Percentiles rank a stretch among this genome's conserved stretches.
Evolutionary conservation across 2,888 invertebrate species (phyloP).

Genomic region (Drosophila borborema): DNA sequence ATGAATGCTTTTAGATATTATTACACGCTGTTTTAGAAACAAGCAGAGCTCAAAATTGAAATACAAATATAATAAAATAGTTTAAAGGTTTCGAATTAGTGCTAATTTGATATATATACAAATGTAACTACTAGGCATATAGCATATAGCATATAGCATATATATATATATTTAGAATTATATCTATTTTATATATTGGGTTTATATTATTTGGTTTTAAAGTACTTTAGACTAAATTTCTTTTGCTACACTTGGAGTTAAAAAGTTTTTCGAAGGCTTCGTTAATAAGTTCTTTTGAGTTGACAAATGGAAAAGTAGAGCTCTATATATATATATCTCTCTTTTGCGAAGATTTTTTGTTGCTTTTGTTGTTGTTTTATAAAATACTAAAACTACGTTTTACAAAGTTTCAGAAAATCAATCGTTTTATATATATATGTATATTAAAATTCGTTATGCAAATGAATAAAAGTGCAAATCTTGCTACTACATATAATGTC

Average conservation of each 20-base stretch:
- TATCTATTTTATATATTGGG: slow-evolving; percentile 38
- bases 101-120: slow-evolving; percentile 50
- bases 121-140: slow-evolving; percentile 42
- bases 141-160: slow-evolving; percentile 5
- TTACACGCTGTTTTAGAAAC: slow-evolving; percentile 71
- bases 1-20: slow-evolving; percentile 55
- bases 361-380: slow-evolving; percentile 39
- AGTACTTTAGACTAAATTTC: slow-evolving; percentile 50
- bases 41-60: slow-evolving; percentile 58
- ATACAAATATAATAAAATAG: slow-evolving; percentile 57
- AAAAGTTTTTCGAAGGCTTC: slow-evolving; percentile 81
- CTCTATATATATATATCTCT: slow-evolving; percentile 31
- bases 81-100: slow-evolving; percentile 54
- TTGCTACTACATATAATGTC: slow-evolving; percentile 50
- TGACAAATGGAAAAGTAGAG: slow-evolving; percentile 78
- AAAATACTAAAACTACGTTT: slow-evolving; percentile 53
- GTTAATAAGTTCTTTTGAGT: slow-evolving; percentile 81
- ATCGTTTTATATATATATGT: slow-evolving; percentile 29
- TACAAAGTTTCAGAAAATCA: slow-evolving; percentile 49
- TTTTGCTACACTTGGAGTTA: slow-evolving; percentile 76
- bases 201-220: slow-evolving; percentile 19
- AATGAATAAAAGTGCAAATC: slow-evolving; percentile 71
- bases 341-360: slow-evolving; percentile 28
- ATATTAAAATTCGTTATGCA: slow-evolving; percentile 73
- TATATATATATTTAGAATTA: slow-evolving; percentile 13